These are phyloP conservation scores for Mythimna ferrago DNA, from an alignment of 2,888 invertebrate genomes.

Conservation along the genomic window DNA sequence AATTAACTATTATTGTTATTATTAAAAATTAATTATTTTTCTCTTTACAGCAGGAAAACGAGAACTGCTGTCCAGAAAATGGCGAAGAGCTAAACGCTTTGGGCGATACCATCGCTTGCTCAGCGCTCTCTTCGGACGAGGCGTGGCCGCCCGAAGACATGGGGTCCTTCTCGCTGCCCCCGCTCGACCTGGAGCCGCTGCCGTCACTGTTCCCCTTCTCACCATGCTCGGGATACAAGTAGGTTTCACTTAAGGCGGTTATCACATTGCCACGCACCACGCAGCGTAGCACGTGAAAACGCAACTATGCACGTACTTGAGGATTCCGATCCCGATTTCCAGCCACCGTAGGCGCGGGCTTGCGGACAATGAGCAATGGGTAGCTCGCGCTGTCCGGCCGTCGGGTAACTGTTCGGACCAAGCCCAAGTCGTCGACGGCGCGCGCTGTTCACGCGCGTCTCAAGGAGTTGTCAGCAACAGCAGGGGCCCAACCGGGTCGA, in stretches of 20 bases:
- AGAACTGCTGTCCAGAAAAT: slow-evolving; percentile 87
- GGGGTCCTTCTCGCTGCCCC: slow-evolving; percentile 96
- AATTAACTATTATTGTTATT: background rate
- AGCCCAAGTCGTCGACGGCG: no score
- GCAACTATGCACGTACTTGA: no score
- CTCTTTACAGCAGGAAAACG: slow-evolving; percentile 81
- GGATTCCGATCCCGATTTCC: no score
- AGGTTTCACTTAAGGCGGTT: slow-evolving; percentile 11
- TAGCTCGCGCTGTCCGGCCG: no score
- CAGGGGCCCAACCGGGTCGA: no score
- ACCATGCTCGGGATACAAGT: slow-evolving; percentile 95
- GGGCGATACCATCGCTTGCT: slow-evolving; percentile 82
- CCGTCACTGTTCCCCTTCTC: slow-evolving; percentile 97
- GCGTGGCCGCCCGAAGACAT: slow-evolving; percentile 94
- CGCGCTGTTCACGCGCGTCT: no score
- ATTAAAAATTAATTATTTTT: background rate
- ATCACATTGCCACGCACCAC: no score
- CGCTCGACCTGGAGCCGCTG: slow-evolving; percentile 96
- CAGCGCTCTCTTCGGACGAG: slow-evolving; percentile 79
- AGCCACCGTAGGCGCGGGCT: no score
- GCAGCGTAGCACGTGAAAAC: no score
- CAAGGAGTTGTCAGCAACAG: no score
- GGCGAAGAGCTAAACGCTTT: slow-evolving; percentile 83
- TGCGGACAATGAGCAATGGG: no score
- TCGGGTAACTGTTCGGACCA: no score